Conservation (phyloP, 2,888 invertebrate species). For the Abscondita cerata region DNA sequence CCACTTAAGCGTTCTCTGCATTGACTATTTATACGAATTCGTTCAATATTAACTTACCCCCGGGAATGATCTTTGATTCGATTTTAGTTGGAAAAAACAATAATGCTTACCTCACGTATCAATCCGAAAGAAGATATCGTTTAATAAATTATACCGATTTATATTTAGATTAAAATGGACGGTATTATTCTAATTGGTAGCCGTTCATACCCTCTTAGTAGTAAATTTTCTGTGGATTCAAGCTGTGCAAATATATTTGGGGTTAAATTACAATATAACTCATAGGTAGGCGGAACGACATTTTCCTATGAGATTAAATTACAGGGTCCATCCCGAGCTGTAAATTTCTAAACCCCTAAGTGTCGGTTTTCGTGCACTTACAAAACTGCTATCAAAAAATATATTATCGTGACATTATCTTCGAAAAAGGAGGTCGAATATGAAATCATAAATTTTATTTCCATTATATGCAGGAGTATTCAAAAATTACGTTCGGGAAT, state of each 20-base stretch:
- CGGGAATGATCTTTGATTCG: constrained; percentile 8
- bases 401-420: neutral
- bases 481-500: no score
- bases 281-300: constrained; percentile 18
- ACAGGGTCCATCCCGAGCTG: constrained; percentile 19
- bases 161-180: neutral
- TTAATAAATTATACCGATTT: neutral
- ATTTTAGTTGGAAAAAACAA: constrained; percentile 2
- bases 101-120: neutral
- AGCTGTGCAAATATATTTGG: constrained; percentile 7
- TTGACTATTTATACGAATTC: constrained; percentile 17
- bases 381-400: neutral
- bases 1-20: neutral
- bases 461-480: no score
- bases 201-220: neutral
- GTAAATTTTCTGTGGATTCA: constrained; percentile 9
- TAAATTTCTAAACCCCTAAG: constrained; percentile 17
- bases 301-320: constrained; percentile 22
- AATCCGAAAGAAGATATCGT: neutral
- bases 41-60: constrained; percentile 14
- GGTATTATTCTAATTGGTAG: constrained; percentile 12
- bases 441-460: no score
- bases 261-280: constrained; percentile 19
- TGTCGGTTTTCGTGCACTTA: constrained; percentile 7
- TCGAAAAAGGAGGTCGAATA: neutral